Percentiles rank a stretch among this genome's conserved stretches.
Conservation (phyloP, 2,797 vertebrate species). For the Sylvilagus floridanus region DNA sequence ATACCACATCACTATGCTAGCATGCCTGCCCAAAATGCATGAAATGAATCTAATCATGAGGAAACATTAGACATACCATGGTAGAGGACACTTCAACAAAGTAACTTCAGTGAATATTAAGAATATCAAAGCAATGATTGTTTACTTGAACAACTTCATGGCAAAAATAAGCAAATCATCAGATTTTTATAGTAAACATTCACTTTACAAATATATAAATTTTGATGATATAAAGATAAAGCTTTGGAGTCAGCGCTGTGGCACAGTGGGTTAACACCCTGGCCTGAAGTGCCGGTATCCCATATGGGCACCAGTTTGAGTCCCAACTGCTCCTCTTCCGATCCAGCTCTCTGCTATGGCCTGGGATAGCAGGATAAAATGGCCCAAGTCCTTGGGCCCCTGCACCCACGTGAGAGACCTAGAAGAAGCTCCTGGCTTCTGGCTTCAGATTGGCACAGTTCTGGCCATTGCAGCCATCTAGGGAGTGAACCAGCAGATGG, state of each 20-base stretch:
- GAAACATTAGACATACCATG: not conserved
- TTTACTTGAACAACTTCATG: not conserved
- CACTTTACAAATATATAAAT: not conserved
- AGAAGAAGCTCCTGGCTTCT: too few species aligned
- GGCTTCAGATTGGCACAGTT: too few species aligned
- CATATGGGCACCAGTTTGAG: too few species aligned
- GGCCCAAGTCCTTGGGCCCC: too few species aligned
- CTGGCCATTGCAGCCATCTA: too few species aligned
- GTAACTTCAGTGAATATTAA: not conserved
- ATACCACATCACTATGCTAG: not conserved
- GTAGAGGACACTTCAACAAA: not conserved
- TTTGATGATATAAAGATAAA: not conserved
- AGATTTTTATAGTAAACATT: conserved; percentile 32
- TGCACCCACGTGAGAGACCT: too few species aligned
- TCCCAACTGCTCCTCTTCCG: too few species aligned
- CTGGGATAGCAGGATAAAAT: too few species aligned
- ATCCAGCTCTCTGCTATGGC: too few species aligned
- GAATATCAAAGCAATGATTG: not conserved
- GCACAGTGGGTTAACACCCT: too few species aligned
- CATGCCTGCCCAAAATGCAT: not conserved
- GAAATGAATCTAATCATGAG: not conserved
- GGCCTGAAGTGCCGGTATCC: too few species aligned
- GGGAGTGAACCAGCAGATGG: too few species aligned
- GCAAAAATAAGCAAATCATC: conserved; percentile 19
- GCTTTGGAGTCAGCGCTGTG: not conserved